A percentile compares a stretch with the other conserved stretches of the same genome.
Conservation (phyloP, 1,140 invertebrate species). For the Drosophila tristis region DNA sequence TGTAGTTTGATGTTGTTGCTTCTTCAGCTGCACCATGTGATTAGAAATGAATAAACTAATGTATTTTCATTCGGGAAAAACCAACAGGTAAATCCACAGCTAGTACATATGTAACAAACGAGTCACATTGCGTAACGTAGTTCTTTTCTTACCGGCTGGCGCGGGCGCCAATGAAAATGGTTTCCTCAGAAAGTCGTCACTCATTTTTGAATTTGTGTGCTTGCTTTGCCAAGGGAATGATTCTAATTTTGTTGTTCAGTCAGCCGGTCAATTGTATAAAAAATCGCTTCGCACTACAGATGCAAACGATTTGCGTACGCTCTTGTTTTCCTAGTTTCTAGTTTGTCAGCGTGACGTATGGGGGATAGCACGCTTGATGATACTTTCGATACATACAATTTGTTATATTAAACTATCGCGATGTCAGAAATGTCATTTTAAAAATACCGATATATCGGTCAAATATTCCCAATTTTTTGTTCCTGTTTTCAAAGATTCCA, state of each 20-base stretch:
- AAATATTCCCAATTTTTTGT: too few species aligned
- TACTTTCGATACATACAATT: too few species aligned
- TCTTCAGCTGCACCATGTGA: conserved; percentile 48
- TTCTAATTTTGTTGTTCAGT: conserved; percentile 52
- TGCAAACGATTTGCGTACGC: too few species aligned
- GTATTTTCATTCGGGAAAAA: conserved; percentile 10
- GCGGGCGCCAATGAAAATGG: conserved; percentile 69
- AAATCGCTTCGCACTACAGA: too few species aligned
- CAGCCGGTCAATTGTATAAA: conserved; percentile 24
- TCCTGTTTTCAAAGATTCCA: too few species aligned
- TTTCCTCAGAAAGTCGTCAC: conserved; percentile 82
- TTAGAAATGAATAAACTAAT: background rate
- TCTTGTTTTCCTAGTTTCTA: too few species aligned
- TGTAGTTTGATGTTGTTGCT: conserved; percentile 45
- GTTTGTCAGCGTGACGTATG: too few species aligned
- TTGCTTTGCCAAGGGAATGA: conserved; percentile 37
- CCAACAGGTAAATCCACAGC: background rate
- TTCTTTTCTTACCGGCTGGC: conserved; percentile 66
- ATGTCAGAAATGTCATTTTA: too few species aligned
- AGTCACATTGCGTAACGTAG: conserved; percentile 67
- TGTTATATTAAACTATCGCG: too few species aligned
- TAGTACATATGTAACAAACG: conserved; percentile 35
- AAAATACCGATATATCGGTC: too few species aligned
- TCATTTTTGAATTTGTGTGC: conserved; percentile 79
- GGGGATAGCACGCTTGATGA: too few species aligned